Percentiles rank a stretch among this genome's conserved stretches.
phyloP scores from a whole-genome alignment of 2,113 vertebrate genomes.

The Falco punctatus region DNA sequence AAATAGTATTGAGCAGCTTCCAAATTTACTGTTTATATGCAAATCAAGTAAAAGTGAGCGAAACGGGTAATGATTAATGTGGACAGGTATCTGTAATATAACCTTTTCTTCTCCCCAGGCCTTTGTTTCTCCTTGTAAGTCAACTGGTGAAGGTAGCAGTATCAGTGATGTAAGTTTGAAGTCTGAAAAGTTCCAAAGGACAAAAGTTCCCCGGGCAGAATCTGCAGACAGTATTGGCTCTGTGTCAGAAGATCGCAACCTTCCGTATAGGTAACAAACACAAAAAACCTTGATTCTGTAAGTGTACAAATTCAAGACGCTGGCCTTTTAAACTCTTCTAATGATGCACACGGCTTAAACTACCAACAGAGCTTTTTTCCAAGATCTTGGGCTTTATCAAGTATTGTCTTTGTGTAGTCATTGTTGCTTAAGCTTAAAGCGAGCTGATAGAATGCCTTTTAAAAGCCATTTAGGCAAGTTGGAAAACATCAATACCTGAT shows the following conservation, averaged over 20 bases:
- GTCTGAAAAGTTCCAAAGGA: slow-evolving; percentile 82
- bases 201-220: slow-evolving; percentile 69
- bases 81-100: background rate
- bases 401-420: background rate
- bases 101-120: slow-evolving; percentile 28
- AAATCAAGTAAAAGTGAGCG: background rate
- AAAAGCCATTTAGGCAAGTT: background rate
- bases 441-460: background rate
- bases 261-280: slow-evolving; percentile 87
- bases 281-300: background rate
- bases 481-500: background rate
- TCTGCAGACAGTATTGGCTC: slow-evolving; percentile 80
- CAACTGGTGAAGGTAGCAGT: slow-evolving; percentile 72
- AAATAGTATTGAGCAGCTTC: background rate
- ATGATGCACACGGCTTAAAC: background rate
- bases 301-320: background rate
- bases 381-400: background rate
- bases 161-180: slow-evolving; percentile 72
- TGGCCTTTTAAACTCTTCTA: background rate
- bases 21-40: background rate
- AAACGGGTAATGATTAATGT: background rate
- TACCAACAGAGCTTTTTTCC: background rate
- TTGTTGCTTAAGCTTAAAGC: background rate
- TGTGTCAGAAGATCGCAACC: slow-evolving; percentile 78
- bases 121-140: slow-evolving; percentile 78